phyloP scores from a whole-genome alignment of 2,113 vertebrate species.

The Sceloporus undulatus region DNA sequence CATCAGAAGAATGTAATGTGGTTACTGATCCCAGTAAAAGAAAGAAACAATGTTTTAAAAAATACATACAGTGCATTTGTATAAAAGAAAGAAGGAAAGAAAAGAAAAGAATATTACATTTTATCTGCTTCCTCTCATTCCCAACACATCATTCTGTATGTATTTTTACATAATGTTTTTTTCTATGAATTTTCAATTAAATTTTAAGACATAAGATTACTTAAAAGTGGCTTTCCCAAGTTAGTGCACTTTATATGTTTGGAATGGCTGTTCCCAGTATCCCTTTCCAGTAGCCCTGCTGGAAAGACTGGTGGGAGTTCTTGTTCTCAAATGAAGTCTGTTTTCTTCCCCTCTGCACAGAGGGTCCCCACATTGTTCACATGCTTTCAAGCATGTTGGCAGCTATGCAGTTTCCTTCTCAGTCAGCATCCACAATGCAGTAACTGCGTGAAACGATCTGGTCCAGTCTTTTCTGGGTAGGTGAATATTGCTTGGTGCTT shows the following conservation, averaged over 20 bases:
- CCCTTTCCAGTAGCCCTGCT: too few species aligned
- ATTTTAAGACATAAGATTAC: not conserved
- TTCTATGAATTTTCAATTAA: not conserved
- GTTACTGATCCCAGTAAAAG: constrained; percentile 72
- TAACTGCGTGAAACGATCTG: not conserved
- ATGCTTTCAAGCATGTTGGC: not conserved
- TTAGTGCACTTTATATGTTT: too few species aligned
- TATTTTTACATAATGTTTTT: not conserved
- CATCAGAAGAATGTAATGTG: constrained; percentile 37
- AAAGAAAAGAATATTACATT: not conserved
- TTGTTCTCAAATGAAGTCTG: not conserved
- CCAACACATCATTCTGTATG: not conserved
- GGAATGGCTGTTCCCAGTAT: too few species aligned
- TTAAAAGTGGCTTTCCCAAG: too few species aligned
- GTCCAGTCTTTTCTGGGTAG: not conserved
- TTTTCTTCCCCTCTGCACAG: too few species aligned
- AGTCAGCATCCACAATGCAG: not conserved
- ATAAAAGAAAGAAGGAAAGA: constrained; percentile 1
- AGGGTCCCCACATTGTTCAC: not conserved
- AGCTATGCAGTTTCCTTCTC: not conserved
- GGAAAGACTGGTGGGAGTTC: too few species aligned
- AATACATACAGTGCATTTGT: constrained; percentile 70
- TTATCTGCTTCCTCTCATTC: not conserved
- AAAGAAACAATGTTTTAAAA: constrained; percentile 57
- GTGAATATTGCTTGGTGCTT: not conserved